A percentile compares a stretch with the other conserved stretches of the same genome.
Evolutionary conservation across 2,888 invertebrate species (phyloP).

Genomic region (Gryllus longicercus): DNA sequence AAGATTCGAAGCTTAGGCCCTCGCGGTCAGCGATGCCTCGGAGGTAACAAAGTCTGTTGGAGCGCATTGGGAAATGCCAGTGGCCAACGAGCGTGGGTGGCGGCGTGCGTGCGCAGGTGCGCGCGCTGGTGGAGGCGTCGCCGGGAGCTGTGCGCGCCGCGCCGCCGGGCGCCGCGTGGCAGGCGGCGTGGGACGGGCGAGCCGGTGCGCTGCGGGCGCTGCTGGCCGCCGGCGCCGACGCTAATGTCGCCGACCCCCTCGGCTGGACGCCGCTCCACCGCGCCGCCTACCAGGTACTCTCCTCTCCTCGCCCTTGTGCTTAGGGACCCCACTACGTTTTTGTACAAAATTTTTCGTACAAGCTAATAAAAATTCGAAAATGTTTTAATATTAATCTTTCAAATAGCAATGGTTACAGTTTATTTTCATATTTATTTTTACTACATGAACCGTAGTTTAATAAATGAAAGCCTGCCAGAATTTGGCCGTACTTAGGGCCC

Average conservation of each 20-base stretch:
- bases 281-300: neutral
- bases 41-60: neutral
- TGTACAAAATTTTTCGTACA: too few species aligned
- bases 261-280: neutral
- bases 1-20: too few species aligned
- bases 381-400: too few species aligned
- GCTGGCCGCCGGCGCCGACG: neutral
- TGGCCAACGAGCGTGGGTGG: neutral
- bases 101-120: neutral
- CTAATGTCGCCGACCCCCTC: neutral
- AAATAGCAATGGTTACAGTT: too few species aligned
- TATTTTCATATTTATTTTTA: too few species aligned
- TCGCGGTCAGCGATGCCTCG: neutral
- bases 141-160: neutral
- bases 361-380: too few species aligned
- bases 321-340: too few species aligned
- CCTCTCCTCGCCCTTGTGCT: too few species aligned
- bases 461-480: too few species aligned
- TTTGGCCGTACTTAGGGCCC: too few species aligned
- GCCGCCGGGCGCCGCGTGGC: neutral
- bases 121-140: neutral
- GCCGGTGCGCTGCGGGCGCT: neutral
- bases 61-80: neutral
- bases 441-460: too few species aligned
- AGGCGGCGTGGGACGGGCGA: neutral